Evolutionary conservation across 2,113 vertebrate species (phyloP), one percentile per base, ranked within the genome.

Genomic region (Grallaria varia): DNA sequence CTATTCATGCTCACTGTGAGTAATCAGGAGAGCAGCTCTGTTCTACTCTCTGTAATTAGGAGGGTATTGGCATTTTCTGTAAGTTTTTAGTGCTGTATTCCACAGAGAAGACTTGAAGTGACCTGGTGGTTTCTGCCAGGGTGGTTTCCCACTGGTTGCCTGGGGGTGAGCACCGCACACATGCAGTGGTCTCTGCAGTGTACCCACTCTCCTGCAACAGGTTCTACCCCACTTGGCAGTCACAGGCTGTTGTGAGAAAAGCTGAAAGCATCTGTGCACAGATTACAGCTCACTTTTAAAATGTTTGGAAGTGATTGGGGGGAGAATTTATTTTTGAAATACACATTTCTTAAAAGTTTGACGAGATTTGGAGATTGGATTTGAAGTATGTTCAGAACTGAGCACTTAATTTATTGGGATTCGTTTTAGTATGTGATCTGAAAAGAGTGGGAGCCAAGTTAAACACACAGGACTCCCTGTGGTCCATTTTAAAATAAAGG

Each of bases 171-270:
- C 20, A 4, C 45, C 12, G n/a, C n/a, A n/a, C n/a, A n/a, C n/a
- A n/a, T n/a, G n/a, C 0, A 0, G 52, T 62, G 40, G 9, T 42
- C 55, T 58, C 49, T 42, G 24, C 35, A 4, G 22, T 1, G 17
- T 58, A 52, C 8, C 37, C 18, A 24, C 37, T 44, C 33, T 37
- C 18, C 59, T n/a, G 0, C 27, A n/a, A 33, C 33, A 56, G 14
- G 4, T 31, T 74, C 42, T 45, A 6, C 59, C n/a, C 17, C 0
- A 2, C 52, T 42, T 79, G 52, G 39, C 55, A 31, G 53, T 59
- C 31, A 3, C 12, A 2, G 23, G 3, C 23, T 22, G 69, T 4
- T 0, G 4, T 0, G 19, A 66, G 45, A 47, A 53, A 25, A 77
- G 13, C 27, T 16, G n/a, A 47, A 84, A 35, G 24, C 45, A 7